Percentiles rank a stretch among this genome's conserved stretches.
phyloP scores from a whole-genome alignment of 1,140 invertebrate genomes.

The Sitobion miscanthi region DNA sequence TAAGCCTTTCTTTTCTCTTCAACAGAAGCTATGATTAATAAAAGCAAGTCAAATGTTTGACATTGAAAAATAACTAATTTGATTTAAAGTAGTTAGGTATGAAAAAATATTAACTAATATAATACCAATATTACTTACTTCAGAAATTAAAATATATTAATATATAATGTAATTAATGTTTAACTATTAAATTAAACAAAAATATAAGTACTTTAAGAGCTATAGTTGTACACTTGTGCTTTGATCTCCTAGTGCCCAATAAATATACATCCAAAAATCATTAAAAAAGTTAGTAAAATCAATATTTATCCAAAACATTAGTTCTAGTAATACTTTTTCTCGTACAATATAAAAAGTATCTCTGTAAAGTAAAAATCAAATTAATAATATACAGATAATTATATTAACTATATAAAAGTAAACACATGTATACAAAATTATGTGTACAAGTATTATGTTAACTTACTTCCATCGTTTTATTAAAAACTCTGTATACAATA shows the following conservation, averaged over 20 bases:
- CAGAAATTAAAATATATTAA: background rate
- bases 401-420: background rate
- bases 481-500: background rate
- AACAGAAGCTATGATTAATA: background rate
- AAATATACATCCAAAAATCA: constrained; percentile 35
- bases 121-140: background rate
- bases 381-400: background rate
- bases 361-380: background rate
- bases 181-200: background rate
- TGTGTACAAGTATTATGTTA: background rate
- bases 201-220: constrained; percentile 16
- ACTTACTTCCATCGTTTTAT: constrained; percentile 32
- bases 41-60: background rate
- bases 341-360: background rate
- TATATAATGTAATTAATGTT: background rate
- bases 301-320: constrained; percentile 32
- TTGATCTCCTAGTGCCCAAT: constrained; percentile 26
- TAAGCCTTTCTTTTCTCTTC: background rate
- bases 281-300: constrained; percentile 18
- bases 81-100: background rate
- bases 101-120: background rate
- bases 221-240: constrained; percentile 13
- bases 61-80: background rate
- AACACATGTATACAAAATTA: background rate
- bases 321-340: constrained; percentile 37